Conservation (phyloP, 2,797 vertebrate species). For the Chaetodon trifasciatus region DNA sequence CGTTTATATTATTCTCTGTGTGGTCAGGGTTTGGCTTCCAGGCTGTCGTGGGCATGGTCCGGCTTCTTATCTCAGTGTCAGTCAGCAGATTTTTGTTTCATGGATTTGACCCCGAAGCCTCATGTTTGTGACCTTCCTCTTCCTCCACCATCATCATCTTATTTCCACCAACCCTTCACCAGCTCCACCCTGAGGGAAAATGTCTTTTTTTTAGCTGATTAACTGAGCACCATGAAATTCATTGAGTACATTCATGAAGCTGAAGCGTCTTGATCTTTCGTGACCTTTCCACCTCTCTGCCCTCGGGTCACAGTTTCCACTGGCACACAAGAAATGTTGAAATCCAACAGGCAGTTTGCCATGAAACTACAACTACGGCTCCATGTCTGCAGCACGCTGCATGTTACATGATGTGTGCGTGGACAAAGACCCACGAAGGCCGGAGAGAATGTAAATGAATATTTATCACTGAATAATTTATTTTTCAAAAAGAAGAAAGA, state of each 20-base stretch:
- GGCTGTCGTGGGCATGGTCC: no score
- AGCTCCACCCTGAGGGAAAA: conserved; percentile 17
- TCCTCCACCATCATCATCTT: no score
- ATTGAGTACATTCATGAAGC: conserved; percentile 3
- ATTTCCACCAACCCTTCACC: conserved; percentile 20
- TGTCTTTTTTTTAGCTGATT: conserved; percentile 25
- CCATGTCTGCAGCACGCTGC: background rate
- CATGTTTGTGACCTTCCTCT: no score
- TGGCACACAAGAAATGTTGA: background rate
- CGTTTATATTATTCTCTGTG: no score
- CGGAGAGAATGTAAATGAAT: background rate
- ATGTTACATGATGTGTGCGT: background rate
- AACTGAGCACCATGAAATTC: conserved; percentile 34
- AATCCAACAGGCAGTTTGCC: conserved; percentile 9
- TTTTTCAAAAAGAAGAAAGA: conserved; percentile 1
- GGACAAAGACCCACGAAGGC: background rate
- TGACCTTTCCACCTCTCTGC: conserved; percentile 50
- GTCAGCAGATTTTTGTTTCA: no score
- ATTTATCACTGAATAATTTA: background rate
- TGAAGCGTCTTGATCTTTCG: conserved; percentile 12
- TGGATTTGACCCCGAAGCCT: no score
- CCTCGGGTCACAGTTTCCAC: conserved; percentile 28
- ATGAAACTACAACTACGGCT: background rate
- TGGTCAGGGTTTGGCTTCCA: no score
- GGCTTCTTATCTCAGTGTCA: no score